Evolutionary conservation across 2,888 invertebrate genomes (phyloP), one percentile per base, ranked within the genome.

Genomic region (Drosophila helvetica): DNA sequence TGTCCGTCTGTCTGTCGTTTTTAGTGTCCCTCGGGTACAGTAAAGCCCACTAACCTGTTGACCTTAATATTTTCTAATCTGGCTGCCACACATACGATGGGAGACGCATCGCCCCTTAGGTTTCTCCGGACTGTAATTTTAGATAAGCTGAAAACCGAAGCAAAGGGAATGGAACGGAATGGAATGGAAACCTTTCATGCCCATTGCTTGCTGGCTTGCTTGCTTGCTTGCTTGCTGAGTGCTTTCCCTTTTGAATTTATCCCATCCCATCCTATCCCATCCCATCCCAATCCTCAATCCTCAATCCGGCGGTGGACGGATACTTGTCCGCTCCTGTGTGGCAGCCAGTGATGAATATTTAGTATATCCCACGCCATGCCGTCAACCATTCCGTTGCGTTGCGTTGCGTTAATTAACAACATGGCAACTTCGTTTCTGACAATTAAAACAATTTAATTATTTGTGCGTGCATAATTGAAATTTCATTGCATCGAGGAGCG

Each of bases 1-100:
- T 67, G 61, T 22, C 22, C 4, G 4, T 22, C 22, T 22, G 60
- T 61, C 27, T 77, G 77, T 63, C 77, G 69, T 76, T 80, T 79
- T 85, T 79, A 79, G 80, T 76, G 72, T 84, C 83, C 86, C 83
- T 86, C 86, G 83, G 83, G 83, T 70, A 75, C 80, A 83, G 64
- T 70, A 74, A 79, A 80, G 64, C 86, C 82, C 78, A 84, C 83
- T 86, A 86, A 86, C 85, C 85, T 86, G 85, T 86, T 86, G 85
- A 86, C 85, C 85, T 86, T 86, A 86, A 86, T 86, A 85, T 86
- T 85, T 85, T 82, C 80, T 82, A 81, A 85, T 83, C 84, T 85
- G 82, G 76, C 81, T 82, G 77, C 77, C 79, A 74, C 54, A 61
- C 51, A 42, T 53, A 56, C 72, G 38, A 6, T 38, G 38, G 38